Conservation (phyloP, 2,888 invertebrate genomes). For the Clivina fossor region DNA sequence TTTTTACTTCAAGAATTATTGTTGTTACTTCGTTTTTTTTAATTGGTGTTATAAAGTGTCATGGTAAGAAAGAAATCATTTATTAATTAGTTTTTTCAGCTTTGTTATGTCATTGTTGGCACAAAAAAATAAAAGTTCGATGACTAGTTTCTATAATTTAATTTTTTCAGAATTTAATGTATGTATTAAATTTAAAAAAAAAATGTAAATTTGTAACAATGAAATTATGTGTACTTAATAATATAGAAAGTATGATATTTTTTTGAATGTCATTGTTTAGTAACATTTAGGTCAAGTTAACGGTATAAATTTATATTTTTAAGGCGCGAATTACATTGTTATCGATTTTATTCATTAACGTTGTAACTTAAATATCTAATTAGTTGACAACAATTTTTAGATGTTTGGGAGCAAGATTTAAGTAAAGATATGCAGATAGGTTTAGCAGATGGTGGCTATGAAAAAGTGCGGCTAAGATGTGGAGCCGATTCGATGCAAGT, state of each 20-base stretch:
- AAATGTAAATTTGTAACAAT: no score
- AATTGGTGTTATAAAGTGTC: slow-evolving; percentile 26
- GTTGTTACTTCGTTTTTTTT: slow-evolving; percentile 21
- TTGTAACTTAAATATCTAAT: slow-evolving; percentile 1
- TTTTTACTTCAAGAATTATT: slow-evolving; percentile 19
- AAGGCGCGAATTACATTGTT: background rate
- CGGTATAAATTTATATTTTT: no score
- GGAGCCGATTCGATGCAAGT: slow-evolving; percentile 60
- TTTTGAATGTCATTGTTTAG: no score
- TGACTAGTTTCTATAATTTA: background rate
- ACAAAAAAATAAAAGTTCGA: background rate
- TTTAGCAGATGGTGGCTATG: slow-evolving; percentile 59
- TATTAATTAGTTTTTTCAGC: background rate
- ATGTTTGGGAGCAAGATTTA: slow-evolving; percentile 58
- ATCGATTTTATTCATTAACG: background rate
- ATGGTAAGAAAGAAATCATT: slow-evolving; percentile 9
- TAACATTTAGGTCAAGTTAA: no score
- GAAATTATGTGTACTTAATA: slow-evolving; percentile 2
- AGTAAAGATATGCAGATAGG: slow-evolving; percentile 61
- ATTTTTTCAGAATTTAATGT: background rate
- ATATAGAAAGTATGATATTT: background rate
- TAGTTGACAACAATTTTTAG: slow-evolving; percentile 37
- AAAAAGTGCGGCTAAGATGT: slow-evolving; percentile 60
- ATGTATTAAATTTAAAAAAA: background rate
- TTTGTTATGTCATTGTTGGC: background rate